These are phyloP conservation scores for Desmophyllum pertusum DNA, from an alignment of 92 coral and sea anemone species.

Conservation along the genomic window DNA sequence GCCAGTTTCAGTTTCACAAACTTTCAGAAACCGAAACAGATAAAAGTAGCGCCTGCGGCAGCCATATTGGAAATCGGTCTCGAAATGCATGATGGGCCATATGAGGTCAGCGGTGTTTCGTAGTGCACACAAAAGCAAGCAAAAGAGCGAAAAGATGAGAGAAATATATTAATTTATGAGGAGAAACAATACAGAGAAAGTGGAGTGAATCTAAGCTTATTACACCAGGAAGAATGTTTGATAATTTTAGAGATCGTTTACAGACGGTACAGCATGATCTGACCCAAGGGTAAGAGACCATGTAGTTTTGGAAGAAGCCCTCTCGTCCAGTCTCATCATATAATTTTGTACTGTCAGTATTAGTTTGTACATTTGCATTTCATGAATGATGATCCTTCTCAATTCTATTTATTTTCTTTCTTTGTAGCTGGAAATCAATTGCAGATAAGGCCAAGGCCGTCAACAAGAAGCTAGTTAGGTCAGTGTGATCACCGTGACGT, in stretches of 20 bases:
- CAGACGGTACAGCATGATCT: constrained; percentile 94
- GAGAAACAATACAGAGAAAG: not conserved
- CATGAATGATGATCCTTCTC: not conserved
- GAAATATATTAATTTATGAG: not conserved
- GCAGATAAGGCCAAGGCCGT: constrained; percentile 96
- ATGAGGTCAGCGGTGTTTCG: constrained; percentile 49
- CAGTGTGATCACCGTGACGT: not conserved
- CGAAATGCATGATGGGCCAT: constrained; percentile 48
- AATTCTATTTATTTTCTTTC: constrained; percentile 9
- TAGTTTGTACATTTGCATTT: not conserved
- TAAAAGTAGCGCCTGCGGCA: not conserved
- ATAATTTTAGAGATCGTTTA: constrained; percentile 86
- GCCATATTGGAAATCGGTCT: constrained; percentile 25
- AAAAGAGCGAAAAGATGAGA: constrained; percentile 18
- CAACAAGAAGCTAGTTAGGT: constrained; percentile 90
- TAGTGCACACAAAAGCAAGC: not conserved
- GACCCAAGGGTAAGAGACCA: constrained; percentile 78
- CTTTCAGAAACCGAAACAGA: not conserved
- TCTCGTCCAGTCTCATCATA: not conserved
- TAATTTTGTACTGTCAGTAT: not conserved
- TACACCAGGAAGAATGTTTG: constrained; percentile 60
- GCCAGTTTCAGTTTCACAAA: not conserved
- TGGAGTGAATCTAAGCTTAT: not conserved
- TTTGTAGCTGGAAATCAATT: constrained; percentile 82
- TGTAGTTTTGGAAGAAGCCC: not conserved